Evolutionary conservation across 64 coral and sea anemone genomes (phyloP), one percentile per base, ranked within the genome.

Genomic region (Stylophora pistillata): DNA sequence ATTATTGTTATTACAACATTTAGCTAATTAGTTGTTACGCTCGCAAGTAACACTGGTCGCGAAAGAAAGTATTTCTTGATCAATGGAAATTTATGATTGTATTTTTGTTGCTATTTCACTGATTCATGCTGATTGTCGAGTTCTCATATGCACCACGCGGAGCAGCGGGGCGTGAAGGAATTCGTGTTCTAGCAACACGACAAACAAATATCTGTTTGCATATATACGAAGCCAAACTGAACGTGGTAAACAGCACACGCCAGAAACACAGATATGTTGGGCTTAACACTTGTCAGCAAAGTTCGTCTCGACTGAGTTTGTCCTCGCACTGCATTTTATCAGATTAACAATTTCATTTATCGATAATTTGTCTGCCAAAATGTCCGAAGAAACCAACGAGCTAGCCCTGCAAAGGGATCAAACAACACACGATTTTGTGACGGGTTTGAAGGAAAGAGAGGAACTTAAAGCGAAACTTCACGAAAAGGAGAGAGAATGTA

Each of bases 391-490:
- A 87, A 75, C 21, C 57, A 71, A 27, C 7, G 31, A 73, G 15
- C 12, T 9, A 29, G 12, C 58, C 75, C 74, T 33, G 10, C 17
- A 84, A 34, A 65, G 96, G 0, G 96, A 98, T 64, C 86, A 95
- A 73, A 92, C 86, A n/a, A 98, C 96, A 2, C 96, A 98, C 15
- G 93, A 98, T 86, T 98, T 94, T 77, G 56, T 98, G 17, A 98
- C 86, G 2, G 96, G 96, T 0, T 53, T 98, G 55, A 98, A 98
- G 72, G 96, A 98, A 69, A 82, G 96, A 88, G 93, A 98, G 58
- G 93, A 94, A 28, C 90, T 98, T 12, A 94, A 95, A 74, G 30
- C 27, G 10, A 86, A 98, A 71, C 89, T 98, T 5, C 32, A 59
- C 2, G 93, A 94, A 69, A 94, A 91, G 64, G 93, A 94, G 26